phyloP scores from a whole-genome alignment of 2,797 vertebrate genomes.

The Lateolabrax maculatus region DNA sequence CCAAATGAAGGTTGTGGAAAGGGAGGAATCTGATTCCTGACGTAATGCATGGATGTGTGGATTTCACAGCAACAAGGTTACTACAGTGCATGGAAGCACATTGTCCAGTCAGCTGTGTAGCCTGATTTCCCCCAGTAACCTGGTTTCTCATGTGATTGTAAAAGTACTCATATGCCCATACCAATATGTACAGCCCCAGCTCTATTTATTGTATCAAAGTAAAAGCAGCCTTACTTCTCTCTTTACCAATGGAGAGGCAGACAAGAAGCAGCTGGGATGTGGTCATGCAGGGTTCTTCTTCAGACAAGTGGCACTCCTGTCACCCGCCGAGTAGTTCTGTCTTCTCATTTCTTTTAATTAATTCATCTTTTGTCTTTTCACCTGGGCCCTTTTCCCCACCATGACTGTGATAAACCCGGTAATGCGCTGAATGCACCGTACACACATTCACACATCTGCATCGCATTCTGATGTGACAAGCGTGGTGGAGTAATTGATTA shows the following conservation, averaged over 20 bases:
- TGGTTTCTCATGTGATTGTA: neutral
- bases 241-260: neutral
- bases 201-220: neutral
- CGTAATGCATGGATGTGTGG: neutral
- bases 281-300: neutral
- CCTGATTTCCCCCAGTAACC: neutral
- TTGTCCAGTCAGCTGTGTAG: neutral
- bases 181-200: neutral
- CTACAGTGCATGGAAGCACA: neutral
- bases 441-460: conserved; percentile 80
- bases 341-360: conserved; percentile 12
- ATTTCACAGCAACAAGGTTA: conserved; percentile 3
- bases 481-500: conserved; percentile 88
- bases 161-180: neutral
- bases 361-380: conserved; percentile 1
- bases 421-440: conserved; percentile 72
- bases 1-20: neutral
- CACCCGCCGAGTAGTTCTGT: neutral
- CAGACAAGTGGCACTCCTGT: neutral
- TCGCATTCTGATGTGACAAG: conserved; percentile 86
- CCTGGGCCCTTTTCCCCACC: conserved; percentile 20
- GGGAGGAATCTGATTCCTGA: neutral
- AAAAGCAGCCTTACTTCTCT: neutral
- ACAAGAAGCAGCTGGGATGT: neutral
- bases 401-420: conserved; percentile 68